These are phyloP conservation scores for Otolemur crassicaudatus DNA, from an alignment of 2,797 vertebrate species.

Conservation along the genomic window DNA sequence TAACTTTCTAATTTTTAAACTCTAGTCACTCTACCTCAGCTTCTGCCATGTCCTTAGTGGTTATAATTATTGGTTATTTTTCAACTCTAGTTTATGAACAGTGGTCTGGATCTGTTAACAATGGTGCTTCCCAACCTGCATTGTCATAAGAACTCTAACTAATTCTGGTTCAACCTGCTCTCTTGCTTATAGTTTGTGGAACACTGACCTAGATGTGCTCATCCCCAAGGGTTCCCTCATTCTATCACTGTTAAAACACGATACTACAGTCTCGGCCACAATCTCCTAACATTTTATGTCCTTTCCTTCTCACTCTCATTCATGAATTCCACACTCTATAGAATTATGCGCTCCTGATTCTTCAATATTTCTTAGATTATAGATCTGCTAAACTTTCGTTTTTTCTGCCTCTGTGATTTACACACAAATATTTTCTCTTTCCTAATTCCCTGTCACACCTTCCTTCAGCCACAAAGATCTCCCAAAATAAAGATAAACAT, in stretches of 20 bases:
- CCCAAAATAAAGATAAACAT: background rate
- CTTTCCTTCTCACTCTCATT: background rate
- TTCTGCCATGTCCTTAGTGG: background rate
- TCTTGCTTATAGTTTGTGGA: background rate
- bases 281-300: background rate
- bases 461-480: background rate
- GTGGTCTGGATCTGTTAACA: background rate
- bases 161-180: background rate
- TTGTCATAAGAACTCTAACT: background rate
- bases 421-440: background rate
- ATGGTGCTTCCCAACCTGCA: too few relatives aligned
- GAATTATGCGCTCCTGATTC: background rate
- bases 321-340: background rate
- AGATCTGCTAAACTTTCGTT: background rate
- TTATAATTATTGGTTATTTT: background rate
- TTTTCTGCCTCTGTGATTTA: background rate
- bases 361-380: background rate
- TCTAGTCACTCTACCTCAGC: background rate
- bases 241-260: background rate
- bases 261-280: background rate
- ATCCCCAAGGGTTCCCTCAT: background rate
- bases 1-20: background rate
- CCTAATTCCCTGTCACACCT: background rate
- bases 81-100: background rate
- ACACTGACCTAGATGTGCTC: background rate